These are phyloP conservation scores for Choristoneura rosaceana DNA, from an alignment of 2,888 invertebrate species.

Conservation along the genomic window DNA sequence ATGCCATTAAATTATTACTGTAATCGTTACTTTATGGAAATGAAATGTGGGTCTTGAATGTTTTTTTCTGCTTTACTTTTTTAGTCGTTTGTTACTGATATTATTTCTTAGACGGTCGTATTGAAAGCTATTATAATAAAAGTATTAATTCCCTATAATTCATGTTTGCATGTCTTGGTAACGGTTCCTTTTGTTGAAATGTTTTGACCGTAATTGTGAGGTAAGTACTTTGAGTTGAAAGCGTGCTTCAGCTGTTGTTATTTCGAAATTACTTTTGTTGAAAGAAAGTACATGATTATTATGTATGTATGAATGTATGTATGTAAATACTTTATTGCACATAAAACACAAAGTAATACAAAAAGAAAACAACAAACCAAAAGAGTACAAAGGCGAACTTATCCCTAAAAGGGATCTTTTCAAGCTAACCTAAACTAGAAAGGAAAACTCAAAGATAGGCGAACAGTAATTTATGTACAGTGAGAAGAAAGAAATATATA, in stretches of 20 bases:
- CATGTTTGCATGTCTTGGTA: conserved; percentile 41
- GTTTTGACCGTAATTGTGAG: conserved; percentile 35
- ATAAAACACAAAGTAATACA: too few relatives aligned
- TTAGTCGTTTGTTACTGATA: not conserved
- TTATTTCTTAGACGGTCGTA: conserved; percentile 25
- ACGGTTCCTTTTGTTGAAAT: conserved; percentile 37
- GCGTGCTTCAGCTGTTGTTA: conserved; percentile 27
- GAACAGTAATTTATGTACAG: too few relatives aligned
- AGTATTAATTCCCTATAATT: conserved; percentile 44
- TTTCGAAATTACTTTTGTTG: conserved; percentile 18
- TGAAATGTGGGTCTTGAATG: not conserved
- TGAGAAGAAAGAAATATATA: too few relatives aligned
- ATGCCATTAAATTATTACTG: not conserved
- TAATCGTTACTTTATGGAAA: conserved; percentile 3
- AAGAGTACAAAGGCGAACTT: too few relatives aligned
- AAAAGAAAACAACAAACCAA: too few relatives aligned
- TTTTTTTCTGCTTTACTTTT: not conserved
- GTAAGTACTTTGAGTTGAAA: conserved; percentile 27
- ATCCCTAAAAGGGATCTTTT: too few relatives aligned
- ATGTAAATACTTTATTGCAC: too few relatives aligned
- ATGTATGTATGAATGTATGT: too few relatives aligned
- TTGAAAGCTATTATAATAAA: conserved; percentile 41
- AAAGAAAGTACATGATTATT: not conserved
- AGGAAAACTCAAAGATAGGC: too few relatives aligned
- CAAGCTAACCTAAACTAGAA: too few relatives aligned